phyloP scores from a whole-genome alignment of 2,113 vertebrate species.

The Tragelaphus scriptus region DNA sequence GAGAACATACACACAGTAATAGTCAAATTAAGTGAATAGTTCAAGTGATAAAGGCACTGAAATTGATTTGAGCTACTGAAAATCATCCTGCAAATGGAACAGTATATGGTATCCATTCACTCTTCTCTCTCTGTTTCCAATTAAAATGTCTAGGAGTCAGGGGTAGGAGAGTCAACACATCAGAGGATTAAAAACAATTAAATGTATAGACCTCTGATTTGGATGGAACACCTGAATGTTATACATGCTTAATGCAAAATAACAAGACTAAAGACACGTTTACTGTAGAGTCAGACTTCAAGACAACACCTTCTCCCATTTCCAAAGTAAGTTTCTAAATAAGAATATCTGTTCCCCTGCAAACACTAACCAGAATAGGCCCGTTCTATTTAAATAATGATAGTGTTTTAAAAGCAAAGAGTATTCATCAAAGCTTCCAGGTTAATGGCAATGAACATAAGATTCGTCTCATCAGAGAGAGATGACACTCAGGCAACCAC shows the following conservation, averaged over 20 bases:
- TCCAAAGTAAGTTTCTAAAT: neutral
- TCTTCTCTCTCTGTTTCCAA: slow-evolving; percentile 55
- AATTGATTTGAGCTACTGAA: slow-evolving; percentile 71
- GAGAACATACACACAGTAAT: slow-evolving; percentile 31
- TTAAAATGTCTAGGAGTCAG: slow-evolving; percentile 40
- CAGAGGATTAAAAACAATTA: slow-evolving; percentile 12
- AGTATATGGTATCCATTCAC: slow-evolving; percentile 1
- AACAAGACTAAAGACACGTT: neutral
- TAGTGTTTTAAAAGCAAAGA: slow-evolving; percentile 63
- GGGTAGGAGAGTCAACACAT: neutral
- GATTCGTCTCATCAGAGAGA: slow-evolving; percentile 63
- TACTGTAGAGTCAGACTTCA: neutral
- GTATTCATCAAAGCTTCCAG: slow-evolving; percentile 70
- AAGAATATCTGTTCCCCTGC: neutral
- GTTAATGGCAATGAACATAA: slow-evolving; percentile 70
- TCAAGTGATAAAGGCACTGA: slow-evolving; percentile 83
- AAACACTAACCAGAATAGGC: slow-evolving; percentile 9
- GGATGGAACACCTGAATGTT: slow-evolving; percentile 31
- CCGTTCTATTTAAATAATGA: slow-evolving; percentile 20
- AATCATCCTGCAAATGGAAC: slow-evolving; percentile 52
- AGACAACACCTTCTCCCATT: neutral
- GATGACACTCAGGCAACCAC: neutral
- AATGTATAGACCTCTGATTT: neutral
- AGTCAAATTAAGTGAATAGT: slow-evolving; percentile 72
- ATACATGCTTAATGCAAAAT: slow-evolving; percentile 43